Percentiles rank a stretch among this genome's conserved stretches.
Evolutionary conservation across 2,888 invertebrate species (phyloP).

Genomic region (Drosophila antonietae): DNA sequence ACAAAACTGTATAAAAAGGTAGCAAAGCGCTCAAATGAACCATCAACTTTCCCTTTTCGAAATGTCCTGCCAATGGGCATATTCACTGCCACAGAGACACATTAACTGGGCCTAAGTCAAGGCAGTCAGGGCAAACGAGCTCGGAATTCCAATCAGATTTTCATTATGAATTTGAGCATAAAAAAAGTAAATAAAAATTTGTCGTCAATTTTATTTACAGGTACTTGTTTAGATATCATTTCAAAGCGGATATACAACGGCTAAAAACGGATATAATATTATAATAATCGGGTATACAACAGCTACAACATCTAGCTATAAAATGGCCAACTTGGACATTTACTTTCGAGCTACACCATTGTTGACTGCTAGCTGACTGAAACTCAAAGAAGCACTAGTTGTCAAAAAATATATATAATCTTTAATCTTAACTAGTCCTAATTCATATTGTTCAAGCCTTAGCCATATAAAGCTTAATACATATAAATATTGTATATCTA

Average conservation of each 20-base stretch:
- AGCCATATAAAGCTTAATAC: too few relatives aligned
- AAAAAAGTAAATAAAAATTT: not conserved
- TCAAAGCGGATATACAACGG: too few relatives aligned
- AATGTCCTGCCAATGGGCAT: conserved; percentile 16
- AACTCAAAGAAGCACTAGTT: too few relatives aligned
- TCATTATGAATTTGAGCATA: not conserved
- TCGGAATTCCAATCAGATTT: not conserved
- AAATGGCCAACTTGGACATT: not conserved
- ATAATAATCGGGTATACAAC: too few relatives aligned
- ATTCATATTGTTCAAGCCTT: too few relatives aligned
- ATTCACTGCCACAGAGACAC: conserved; percentile 10
- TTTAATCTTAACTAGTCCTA: too few relatives aligned
- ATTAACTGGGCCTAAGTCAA: not conserved
- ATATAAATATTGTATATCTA: too few relatives aligned
- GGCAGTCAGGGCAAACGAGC: not conserved
- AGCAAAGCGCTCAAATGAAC: conserved; percentile 31
- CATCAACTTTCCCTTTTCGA: conserved; percentile 64
- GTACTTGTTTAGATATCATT: too few relatives aligned
- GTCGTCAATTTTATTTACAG: too few relatives aligned
- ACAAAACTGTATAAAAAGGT: conserved; percentile 48
- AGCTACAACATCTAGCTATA: not conserved
- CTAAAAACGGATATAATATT: too few relatives aligned
- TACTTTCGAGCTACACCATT: not conserved
- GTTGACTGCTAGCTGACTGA: not conserved
- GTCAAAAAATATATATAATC: too few relatives aligned